Conservation (phyloP, 2,888 invertebrate genomes). For the Conomelus anceps region DNA sequence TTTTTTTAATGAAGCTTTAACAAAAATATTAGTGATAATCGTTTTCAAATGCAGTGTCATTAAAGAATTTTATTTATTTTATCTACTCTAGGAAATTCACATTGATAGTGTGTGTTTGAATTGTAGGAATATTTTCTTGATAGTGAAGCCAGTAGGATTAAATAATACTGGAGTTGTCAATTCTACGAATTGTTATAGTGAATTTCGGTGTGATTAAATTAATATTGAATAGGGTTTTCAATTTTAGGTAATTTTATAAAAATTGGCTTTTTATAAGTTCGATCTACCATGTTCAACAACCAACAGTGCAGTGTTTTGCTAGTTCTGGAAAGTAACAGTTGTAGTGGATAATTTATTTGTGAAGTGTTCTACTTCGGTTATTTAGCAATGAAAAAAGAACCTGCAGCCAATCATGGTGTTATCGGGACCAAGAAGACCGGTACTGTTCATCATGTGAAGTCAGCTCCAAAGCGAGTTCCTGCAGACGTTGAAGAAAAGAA, state of each 20-base stretch:
- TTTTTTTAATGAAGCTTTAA: background rate
- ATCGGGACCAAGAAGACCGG: constrained; percentile 5
- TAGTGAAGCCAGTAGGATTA: background rate
- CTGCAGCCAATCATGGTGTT: constrained; percentile 1
- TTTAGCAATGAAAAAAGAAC: constrained; percentile 16
- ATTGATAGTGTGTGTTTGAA: background rate
- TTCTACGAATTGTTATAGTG: too few species aligned
- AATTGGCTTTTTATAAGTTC: background rate
- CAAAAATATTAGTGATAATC: background rate
- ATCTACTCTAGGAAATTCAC: background rate
- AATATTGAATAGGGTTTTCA: too few species aligned
- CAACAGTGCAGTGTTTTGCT: background rate
- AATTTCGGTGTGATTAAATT: too few species aligned
- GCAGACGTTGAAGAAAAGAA: constrained; percentile 9
- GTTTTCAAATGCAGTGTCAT: background rate
- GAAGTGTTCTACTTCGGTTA: background rate
- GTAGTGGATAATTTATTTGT: background rate
- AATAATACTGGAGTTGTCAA: background rate
- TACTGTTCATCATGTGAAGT: background rate
- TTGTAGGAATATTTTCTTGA: background rate
- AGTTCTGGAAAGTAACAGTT: background rate
- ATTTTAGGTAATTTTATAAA: too few species aligned
- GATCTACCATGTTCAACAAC: background rate
- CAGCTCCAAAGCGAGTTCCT: constrained; percentile 12
- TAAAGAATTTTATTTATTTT: background rate